A percentile compares a stretch with the other conserved stretches of the same genome.
phyloP scores from a whole-genome alignment of 2,797 vertebrate genomes.

The Notolabrus celidotus region DNA sequence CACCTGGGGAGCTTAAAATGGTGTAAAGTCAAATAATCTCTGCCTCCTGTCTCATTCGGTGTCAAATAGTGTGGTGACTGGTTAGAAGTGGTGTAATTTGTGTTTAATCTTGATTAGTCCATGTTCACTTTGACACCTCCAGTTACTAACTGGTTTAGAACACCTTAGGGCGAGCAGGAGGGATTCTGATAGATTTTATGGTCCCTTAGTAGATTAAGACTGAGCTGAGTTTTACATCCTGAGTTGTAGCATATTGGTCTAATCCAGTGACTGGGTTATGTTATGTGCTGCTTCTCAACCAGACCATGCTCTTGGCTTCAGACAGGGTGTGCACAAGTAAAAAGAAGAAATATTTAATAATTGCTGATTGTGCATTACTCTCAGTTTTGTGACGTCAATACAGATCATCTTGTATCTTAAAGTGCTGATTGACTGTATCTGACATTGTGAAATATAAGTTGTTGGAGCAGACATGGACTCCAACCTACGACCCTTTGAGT shows the following conservation, averaged over 20 bases:
- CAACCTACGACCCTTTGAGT: conserved; percentile 65
- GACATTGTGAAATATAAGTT: conserved; percentile 63
- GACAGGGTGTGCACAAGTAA: not conserved
- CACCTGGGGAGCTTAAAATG: conserved; percentile 76
- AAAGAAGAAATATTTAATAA: conserved; percentile 7
- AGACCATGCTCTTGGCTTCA: conserved; percentile 9
- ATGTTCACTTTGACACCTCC: conserved; percentile 77
- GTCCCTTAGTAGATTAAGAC: conserved; percentile 68
- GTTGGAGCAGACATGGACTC: conserved; percentile 66
- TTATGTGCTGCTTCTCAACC: conserved; percentile 33
- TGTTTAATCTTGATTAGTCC: conserved; percentile 81
- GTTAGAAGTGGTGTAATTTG: conserved; percentile 74
- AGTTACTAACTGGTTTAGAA: conserved; percentile 74
- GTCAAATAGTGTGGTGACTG: conserved; percentile 67
- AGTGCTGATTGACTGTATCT: conserved; percentile 47
- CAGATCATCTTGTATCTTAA: conserved; percentile 28
- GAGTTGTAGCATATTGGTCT: conserved; percentile 51
- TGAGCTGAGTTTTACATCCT: conserved; percentile 47
- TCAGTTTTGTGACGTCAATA: conserved; percentile 17
- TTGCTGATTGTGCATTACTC: conserved; percentile 7
- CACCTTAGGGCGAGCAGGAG: conserved; percentile 54
- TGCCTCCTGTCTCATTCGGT: conserved; percentile 66
- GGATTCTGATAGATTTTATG: conserved; percentile 62
- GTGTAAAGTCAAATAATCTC: conserved; percentile 84
- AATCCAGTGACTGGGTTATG: conserved; percentile 44